Percentiles rank a stretch among this genome's conserved stretches.
These are phyloP conservation scores for Hirtodrosophila cameraria DNA, from an alignment of 2,888 invertebrate species.

Conservation along the genomic window DNA sequence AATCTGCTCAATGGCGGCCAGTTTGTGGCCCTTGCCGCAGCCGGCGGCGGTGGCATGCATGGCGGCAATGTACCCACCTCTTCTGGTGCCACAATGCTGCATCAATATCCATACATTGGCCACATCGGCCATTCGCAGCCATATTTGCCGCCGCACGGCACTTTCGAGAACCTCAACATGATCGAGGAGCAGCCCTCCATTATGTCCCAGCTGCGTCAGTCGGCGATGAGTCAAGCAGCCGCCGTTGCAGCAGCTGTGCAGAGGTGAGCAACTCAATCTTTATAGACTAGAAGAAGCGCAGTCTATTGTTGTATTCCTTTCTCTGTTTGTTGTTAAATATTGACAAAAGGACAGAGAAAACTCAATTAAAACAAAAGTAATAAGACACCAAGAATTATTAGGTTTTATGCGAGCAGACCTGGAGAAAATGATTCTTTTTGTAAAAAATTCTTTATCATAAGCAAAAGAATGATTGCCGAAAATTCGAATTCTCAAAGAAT, in stretches of 20 bases:
- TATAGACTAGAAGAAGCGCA: too few relatives aligned
- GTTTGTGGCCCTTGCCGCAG: constrained; percentile 61
- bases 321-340: too few relatives aligned
- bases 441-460: too few relatives aligned
- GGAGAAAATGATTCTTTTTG: too few relatives aligned
- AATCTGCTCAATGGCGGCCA: constrained; percentile 85
- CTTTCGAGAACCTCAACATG: constrained; percentile 89
- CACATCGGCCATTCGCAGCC: constrained; percentile 83
- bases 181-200: constrained; percentile 84
- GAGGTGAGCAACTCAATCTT: constrained; percentile 44
- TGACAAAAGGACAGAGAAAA: too few relatives aligned
- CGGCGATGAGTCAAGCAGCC: constrained; percentile 77
- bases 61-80: constrained; percentile 84
- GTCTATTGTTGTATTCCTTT: too few relatives aligned
- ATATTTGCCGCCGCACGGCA: constrained; percentile 87
- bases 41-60: constrained; percentile 34
- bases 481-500: too few relatives aligned
- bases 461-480: too few relatives aligned
- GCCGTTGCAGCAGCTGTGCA: constrained; percentile 65
- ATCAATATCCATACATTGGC: constrained; percentile 81
- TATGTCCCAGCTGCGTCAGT: constrained; percentile 80
- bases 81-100: constrained; percentile 73
- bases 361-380: too few relatives aligned
- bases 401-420: too few relatives aligned
- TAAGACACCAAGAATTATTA: too few relatives aligned